Evolutionary conservation across 2,797 vertebrate species (phyloP).

Genomic region (Melanogrammus aeglefinus): DNA sequence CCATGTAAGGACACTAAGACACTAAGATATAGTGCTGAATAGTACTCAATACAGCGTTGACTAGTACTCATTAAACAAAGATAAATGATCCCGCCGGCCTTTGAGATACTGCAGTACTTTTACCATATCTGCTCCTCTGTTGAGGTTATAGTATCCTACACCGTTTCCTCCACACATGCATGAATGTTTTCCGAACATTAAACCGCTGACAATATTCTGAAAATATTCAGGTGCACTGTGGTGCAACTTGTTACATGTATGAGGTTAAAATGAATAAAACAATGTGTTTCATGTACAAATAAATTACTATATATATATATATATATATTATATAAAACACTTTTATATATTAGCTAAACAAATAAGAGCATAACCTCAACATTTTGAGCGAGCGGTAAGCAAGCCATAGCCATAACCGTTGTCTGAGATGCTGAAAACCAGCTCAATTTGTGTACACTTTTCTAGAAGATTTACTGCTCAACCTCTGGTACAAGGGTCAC

Average conservation of each 20-base stretch:
- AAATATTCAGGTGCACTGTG: neutral
- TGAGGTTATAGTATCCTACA: neutral
- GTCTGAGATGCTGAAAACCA: constrained; percentile 36
- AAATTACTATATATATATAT: no score
- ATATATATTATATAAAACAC: no score
- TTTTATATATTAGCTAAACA: neutral
- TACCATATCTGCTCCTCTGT: neutral
- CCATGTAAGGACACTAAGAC: neutral
- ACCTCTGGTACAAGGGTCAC: constrained; percentile 30
- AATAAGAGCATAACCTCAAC: constrained; percentile 21
- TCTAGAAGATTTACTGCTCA: constrained; percentile 18
- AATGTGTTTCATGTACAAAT: no score
- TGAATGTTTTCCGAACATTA: neutral
- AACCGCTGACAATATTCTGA: neutral
- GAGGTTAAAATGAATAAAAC: no score
- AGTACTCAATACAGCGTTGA: no score
- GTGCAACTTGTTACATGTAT: neutral
- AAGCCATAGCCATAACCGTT: neutral
- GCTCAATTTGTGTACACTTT: constrained; percentile 46
- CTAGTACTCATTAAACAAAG: neutral
- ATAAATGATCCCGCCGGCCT: neutral
- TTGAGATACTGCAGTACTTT: constrained; percentile 1
- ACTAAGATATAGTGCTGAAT: neutral
- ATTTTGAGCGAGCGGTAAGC: constrained; percentile 19
- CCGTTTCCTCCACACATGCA: neutral